Base-by-base conservation (phyloP, 2,113 vertebrate species). In the Hystrix brachyura region DNA sequence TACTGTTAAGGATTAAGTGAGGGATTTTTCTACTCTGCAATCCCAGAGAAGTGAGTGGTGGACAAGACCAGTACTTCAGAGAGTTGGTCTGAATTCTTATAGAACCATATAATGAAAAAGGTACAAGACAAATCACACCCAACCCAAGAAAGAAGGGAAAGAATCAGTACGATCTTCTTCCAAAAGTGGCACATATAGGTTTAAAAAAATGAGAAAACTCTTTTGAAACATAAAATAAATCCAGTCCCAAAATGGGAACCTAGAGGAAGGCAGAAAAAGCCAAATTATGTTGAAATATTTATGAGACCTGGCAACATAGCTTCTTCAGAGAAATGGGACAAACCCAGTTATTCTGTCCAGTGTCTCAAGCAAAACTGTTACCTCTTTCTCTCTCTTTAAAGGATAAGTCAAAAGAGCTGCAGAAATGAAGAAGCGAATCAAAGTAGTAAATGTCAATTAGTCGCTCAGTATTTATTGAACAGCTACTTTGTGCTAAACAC, bases 221-320 rank as follows among this genome's bases (percentile, higher is more conserved):
- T 87, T 97, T 87, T 87, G 80, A 53, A 94, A 69, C 1, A 60
- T 82, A 87, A 94, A 93, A 91, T 93, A 94, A 91, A 90, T 89
- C 19, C 46, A 89, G 51, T 95, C 91, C 87, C 94, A 93, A 95
- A 97, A 57, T 43, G 32, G 27, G 69, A 84, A 86, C 59, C 43
- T 60, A 91, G 74, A 93, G 32, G 46, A 96, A 92, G 27, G 84
- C 74, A 93, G 90, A 86, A 95, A 95, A 91, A 69, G 78, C 14
- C n/a, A 94, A 93, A 38, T 86, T 84, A 91, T 76, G 80, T 91
- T 92, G 65, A 84, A 87, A 91, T 92, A 97, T 90, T 89, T 91
- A 97, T 90, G 46, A 19, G 4, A 90, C 90, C 59, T 81, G 74
- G 90, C 64, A 92, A 43, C 57, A 51, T 4, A 60, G n/a, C 80